phyloP scores from a whole-genome alignment of 2,797 vertebrate genomes.

The Siniperca obscura region DNA sequence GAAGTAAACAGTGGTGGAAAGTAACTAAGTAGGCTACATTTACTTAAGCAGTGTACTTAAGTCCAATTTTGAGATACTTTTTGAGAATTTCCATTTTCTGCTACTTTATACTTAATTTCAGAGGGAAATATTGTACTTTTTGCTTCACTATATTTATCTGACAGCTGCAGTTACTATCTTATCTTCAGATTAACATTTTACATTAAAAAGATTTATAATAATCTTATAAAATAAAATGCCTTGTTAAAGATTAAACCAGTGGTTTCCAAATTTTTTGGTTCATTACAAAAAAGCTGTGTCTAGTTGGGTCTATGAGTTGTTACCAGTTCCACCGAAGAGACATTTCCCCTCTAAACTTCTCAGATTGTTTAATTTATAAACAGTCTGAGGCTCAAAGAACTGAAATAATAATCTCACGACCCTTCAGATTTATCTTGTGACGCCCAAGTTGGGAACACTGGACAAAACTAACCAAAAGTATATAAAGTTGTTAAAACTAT shows the following conservation, averaged over 20 bases:
- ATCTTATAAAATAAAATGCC: background rate
- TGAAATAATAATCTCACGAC: background rate
- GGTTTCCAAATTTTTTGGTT: background rate
- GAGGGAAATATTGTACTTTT: background rate
- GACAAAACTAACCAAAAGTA: background rate
- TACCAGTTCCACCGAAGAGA: background rate
- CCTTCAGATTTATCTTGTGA: constrained; percentile 2
- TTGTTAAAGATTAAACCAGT: background rate
- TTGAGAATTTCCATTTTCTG: background rate
- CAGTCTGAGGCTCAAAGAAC: no score
- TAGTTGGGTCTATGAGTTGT: background rate
- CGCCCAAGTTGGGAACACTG: background rate
- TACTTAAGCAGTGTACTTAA: background rate
- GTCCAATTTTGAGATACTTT: background rate
- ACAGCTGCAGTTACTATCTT: background rate
- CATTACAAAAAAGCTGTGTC: no score
- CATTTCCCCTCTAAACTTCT: background rate
- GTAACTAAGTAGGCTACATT: background rate
- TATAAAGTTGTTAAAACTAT: no score
- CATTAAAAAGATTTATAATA: background rate
- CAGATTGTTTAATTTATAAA: no score
- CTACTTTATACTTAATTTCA: background rate
- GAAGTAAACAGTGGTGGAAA: background rate
- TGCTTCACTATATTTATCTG: background rate
- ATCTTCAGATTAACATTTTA: no score